These are phyloP conservation scores for Ochlodes sylvanus DNA, from an alignment of 2,888 invertebrate genomes.

Conservation along the genomic window DNA sequence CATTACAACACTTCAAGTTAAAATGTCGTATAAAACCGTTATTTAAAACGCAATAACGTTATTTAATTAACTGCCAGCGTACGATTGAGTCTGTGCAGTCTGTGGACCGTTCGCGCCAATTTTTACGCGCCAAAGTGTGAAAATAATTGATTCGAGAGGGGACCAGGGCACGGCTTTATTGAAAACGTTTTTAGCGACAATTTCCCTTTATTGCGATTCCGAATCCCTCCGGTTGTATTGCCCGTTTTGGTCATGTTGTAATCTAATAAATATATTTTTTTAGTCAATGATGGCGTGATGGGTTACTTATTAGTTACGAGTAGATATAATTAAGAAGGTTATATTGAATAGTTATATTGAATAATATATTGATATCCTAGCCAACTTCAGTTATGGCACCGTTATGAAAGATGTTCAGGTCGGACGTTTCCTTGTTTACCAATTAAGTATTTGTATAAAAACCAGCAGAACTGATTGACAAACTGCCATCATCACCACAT, in stretches of 20 bases:
- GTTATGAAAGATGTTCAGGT: no score
- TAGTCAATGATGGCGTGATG: not conserved
- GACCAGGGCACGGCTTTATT: constrained; percentile 47
- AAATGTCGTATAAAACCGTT: not conserved
- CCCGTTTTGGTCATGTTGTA: constrained; percentile 10
- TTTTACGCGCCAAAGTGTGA: constrained; percentile 72
- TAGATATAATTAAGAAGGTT: no score
- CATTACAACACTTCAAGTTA: not conserved
- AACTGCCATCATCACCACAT: not conserved
- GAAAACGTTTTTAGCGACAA: constrained; percentile 48
- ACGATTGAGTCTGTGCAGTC: constrained; percentile 55
- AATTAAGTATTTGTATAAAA: no score
- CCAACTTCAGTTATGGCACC: no score
- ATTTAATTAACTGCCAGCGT: constrained; percentile 59
- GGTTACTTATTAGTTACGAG: not conserved
- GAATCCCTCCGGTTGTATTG: constrained; percentile 18
- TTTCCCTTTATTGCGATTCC: constrained; percentile 30
- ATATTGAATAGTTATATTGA: no score
- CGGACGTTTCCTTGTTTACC: no score
- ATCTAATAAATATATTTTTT: not conserved
- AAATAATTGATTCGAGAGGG: constrained; percentile 76
- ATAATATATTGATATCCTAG: no score
- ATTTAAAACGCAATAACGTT: constrained; percentile 46
- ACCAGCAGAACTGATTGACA: no score
- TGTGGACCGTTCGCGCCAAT: constrained; percentile 59